Evolutionary conservation across 2,797 vertebrate species (phyloP), one percentile per base, ranked within the genome.

Genomic region (Spheniscus humboldti): DNA sequence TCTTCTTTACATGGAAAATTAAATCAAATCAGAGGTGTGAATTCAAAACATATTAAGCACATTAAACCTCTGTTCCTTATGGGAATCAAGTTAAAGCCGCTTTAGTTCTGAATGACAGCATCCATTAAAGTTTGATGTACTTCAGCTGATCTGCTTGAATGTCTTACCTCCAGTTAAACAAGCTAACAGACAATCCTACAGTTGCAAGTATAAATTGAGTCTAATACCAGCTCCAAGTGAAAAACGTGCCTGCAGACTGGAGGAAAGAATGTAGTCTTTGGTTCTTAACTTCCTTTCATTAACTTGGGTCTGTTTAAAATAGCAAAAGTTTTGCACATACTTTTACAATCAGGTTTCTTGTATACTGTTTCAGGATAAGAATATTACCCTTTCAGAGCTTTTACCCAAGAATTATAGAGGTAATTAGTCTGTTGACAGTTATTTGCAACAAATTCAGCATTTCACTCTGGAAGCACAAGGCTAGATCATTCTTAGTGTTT

Each of bases 101-200:
- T 81, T 86, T 50, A 68, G 48, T 53, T 80, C 78, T 91, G 64
- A 96, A 91, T 50, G 81, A 96, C 67, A 76, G 52, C 20, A 94
- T 71, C 68, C 81, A 94, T 92, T 92, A 94, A 93, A 94, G 68
- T 77, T 74, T 92, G n/a, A 95, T 77, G 45, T 41, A 82, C 31
- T 77, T 77, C 74, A 94, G 23, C 48, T 48, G 25, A 89, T 60
- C 31, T 60, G n/a, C 35, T 89, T 93, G 80, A 53, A 94, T 50
- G 56, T 60, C 45, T 67, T 64, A 67, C 50, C n/a, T 87, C 74
- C 73, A 33, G 53, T 82, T 90, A 86, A 94, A 79, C 67, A 93
- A 93, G 67, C 56, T 64, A 89, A 92, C 19, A 93, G 67, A 48
- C 18, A 89, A 79, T 18, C 37, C 77, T 56, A 30, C 16, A 73